Conservation (phyloP, 2,888 invertebrate genomes). For the Acronicta alni region DNA sequence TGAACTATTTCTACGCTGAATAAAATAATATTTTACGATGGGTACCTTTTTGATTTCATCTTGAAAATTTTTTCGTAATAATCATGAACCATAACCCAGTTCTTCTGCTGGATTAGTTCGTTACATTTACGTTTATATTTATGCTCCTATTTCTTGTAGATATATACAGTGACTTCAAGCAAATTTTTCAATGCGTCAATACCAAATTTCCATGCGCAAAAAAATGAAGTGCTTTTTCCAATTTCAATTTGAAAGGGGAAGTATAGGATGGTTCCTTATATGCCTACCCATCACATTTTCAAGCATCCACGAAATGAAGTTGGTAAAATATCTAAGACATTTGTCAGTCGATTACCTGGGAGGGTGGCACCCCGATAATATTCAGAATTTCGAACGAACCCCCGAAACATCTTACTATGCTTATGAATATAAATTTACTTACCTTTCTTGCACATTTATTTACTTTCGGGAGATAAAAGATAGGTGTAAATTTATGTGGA, state of each 20-base stretch:
- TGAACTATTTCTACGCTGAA: too few species aligned
- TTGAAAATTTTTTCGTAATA: too few species aligned
- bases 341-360: slow-evolving; percentile 88
- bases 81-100: too few species aligned
- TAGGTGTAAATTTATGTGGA: slow-evolving; percentile 33
- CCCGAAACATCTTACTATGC: slow-evolving; percentile 74
- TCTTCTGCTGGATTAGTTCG: too few species aligned
- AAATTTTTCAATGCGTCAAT: slow-evolving; percentile 13
- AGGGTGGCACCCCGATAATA: slow-evolving; percentile 78
- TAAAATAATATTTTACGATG: too few species aligned
- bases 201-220: slow-evolving; percentile 18
- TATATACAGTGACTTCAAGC: not conserved
- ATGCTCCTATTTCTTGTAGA: too few species aligned
- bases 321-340: slow-evolving; percentile 87
- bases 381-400: slow-evolving; percentile 79
- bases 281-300: slow-evolving; percentile 54
- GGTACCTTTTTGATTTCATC: too few species aligned
- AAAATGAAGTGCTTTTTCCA: slow-evolving; percentile 46
- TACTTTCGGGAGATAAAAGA: slow-evolving; percentile 52
- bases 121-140: too few species aligned
- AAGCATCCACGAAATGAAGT: slow-evolving; percentile 83
- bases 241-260: slow-evolving; percentile 48
- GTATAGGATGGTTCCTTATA: slow-evolving; percentile 55
- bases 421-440: slow-evolving; percentile 85
- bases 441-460: slow-evolving; percentile 68